Percentiles rank a stretch among this genome's conserved stretches.
phyloP scores from a whole-genome alignment of 2,113 vertebrate species.

The Canis aureus region DNA sequence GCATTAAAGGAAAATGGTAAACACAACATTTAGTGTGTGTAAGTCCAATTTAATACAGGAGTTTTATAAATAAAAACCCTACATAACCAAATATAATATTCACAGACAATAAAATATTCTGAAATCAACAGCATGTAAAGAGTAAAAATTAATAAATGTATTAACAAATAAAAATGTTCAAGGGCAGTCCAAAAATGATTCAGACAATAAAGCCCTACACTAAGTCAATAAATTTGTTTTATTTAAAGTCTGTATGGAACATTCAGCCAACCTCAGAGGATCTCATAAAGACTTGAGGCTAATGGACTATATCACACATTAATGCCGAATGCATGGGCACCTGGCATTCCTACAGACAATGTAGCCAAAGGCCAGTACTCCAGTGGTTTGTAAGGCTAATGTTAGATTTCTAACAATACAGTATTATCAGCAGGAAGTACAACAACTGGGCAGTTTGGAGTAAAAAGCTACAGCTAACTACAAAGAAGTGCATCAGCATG shows the following conservation, averaged over 20 bases:
- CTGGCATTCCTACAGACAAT: background rate
- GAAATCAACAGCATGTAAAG: background rate
- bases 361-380: constrained; percentile 25
- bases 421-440: constrained; percentile 66
- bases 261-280: constrained; percentile 59
- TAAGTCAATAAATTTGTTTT: constrained; percentile 65
- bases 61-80: background rate
- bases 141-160: constrained; percentile 62
- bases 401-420: constrained; percentile 56
- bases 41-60: background rate
- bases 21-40: background rate
- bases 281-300: constrained; percentile 50
- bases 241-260: constrained; percentile 34
- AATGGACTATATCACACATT: constrained; percentile 22
- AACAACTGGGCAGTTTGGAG: constrained; percentile 46
- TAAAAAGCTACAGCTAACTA: constrained; percentile 58
- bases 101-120: constrained; percentile 42
- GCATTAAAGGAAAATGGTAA: background rate
- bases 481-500: constrained; percentile 65
- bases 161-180: constrained; percentile 75
- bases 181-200: constrained; percentile 56
- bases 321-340: constrained; percentile 30
- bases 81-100: constrained; percentile 54
- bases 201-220: constrained; percentile 66
- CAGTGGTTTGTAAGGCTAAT: background rate